Conservation (phyloP, 2,113 vertebrate species). For the Cyrtonyx montezumae region DNA sequence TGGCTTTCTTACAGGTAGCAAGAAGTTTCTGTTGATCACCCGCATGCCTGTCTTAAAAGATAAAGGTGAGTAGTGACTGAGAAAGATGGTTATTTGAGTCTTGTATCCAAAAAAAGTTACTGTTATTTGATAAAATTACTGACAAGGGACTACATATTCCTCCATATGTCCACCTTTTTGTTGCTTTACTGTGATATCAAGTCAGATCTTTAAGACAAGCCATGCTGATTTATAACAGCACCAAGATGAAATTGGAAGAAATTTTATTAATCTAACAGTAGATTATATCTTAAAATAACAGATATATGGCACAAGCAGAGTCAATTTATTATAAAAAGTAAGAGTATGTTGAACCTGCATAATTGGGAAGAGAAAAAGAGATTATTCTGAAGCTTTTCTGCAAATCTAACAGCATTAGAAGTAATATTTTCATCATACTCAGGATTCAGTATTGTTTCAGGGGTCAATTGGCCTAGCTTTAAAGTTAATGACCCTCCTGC, state of each 20-base stretch:
- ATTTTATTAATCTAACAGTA: conserved; percentile 40
- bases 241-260: neutral
- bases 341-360: neutral
- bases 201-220: neutral
- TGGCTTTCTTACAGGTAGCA: neutral
- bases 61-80: neutral
- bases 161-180: neutral
- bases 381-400: neutral
- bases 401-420: neutral
- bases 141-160: neutral
- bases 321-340: conserved; percentile 12
- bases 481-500: neutral
- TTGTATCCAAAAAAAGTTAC: neutral
- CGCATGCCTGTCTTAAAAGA: neutral
- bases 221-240: conserved; percentile 32
- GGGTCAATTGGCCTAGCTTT: neutral
- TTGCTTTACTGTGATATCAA: conserved; percentile 14
- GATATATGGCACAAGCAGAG: conserved; percentile 1
- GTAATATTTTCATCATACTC: neutral
- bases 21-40: neutral
- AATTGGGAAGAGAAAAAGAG: neutral
- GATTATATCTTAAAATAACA: conserved; percentile 28
- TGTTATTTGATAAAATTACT: conserved; percentile 2
- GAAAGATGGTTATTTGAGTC: neutral
- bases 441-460: neutral